A percentile compares a stretch with the other conserved stretches of the same genome.
Evolutionary conservation across 2,888 invertebrate species (phyloP).

Genomic region (Himalopsyche kuldschensis): DNA sequence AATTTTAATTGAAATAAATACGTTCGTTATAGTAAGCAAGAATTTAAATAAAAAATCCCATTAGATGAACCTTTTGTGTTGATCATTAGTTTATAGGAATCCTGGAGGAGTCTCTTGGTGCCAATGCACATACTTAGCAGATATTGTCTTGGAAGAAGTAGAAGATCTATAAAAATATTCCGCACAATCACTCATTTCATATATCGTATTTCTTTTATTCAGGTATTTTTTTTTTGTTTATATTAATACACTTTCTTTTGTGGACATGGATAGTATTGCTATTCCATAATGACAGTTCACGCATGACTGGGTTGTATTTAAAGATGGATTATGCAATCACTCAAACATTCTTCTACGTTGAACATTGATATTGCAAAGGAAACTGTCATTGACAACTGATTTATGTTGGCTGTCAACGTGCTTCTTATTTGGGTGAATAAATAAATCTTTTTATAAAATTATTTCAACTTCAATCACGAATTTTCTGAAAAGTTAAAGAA

Average conservation of each 20-base stretch:
- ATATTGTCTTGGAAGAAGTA: too few species aligned
- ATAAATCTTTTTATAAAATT: too few species aligned
- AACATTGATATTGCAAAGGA: neutral
- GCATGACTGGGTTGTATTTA: neutral
- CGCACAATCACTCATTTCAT: neutral
- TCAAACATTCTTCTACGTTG: neutral
- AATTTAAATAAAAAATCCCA: too few species aligned
- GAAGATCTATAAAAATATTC: too few species aligned
- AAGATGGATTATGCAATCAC: neutral
- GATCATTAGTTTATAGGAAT: too few species aligned
- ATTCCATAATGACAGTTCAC: neutral
- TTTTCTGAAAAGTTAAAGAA: too few species aligned
- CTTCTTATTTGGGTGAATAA: neutral
- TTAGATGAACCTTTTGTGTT: too few species aligned
- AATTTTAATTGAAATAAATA: too few species aligned
- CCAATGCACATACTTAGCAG: too few species aligned
- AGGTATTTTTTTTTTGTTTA: neutral
- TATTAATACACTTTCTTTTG: neutral
- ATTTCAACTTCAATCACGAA: too few species aligned
- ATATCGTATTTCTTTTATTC: neutral
- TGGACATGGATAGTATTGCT: neutral
- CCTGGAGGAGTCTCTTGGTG: too few species aligned
- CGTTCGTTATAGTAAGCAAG: too few species aligned
- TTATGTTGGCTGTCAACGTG: neutral
- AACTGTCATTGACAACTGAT: neutral